These are phyloP conservation scores for Ophion ventricosus DNA, from an alignment of 2,888 invertebrate species.

Conservation along the genomic window DNA sequence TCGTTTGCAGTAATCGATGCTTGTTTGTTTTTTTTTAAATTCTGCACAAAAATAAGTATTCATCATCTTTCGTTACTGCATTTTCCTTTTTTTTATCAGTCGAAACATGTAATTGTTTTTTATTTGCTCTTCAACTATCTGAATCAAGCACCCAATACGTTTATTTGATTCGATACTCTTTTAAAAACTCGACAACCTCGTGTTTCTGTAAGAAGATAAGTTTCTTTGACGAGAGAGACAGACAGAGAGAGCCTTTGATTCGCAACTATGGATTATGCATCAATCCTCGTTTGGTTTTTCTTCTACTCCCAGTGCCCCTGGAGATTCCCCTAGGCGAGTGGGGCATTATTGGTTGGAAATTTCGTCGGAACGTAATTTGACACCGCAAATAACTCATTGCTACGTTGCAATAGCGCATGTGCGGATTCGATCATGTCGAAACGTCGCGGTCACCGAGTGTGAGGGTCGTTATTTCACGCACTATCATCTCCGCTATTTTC, in stretches of 20 bases:
- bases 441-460: slow-evolving; percentile 86
- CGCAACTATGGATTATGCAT: slow-evolving; percentile 9
- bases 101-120: slow-evolving; percentile 9
- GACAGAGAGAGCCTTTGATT: slow-evolving; percentile 41
- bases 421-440: slow-evolving; percentile 75
- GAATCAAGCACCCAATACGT: slow-evolving; percentile 23
- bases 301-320: background rate
- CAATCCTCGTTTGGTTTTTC: slow-evolving; percentile 28
- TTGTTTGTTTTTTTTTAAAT: background rate
- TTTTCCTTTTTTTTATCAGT: slow-evolving; percentile 19
- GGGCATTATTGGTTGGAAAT: background rate
- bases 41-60: slow-evolving; percentile 12
- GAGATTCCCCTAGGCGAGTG: background rate
- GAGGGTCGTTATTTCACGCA: slow-evolving; percentile 96
- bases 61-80: slow-evolving; percentile 3
- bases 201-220: slow-evolving; percentile 28
- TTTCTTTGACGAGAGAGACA: slow-evolving; percentile 1
- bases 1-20: slow-evolving; percentile 5
- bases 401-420: slow-evolving; percentile 40
- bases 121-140: slow-evolving; percentile 16
- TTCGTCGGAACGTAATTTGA: slow-evolving; percentile 55
- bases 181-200: slow-evolving; percentile 29
- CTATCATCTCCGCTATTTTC: slow-evolving; percentile 98
- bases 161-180: slow-evolving; percentile 21
- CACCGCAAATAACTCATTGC: slow-evolving; percentile 57